Conservation (phyloP, 2,113 vertebrate genomes). For the Gnathonemus longibarbis region DNA sequence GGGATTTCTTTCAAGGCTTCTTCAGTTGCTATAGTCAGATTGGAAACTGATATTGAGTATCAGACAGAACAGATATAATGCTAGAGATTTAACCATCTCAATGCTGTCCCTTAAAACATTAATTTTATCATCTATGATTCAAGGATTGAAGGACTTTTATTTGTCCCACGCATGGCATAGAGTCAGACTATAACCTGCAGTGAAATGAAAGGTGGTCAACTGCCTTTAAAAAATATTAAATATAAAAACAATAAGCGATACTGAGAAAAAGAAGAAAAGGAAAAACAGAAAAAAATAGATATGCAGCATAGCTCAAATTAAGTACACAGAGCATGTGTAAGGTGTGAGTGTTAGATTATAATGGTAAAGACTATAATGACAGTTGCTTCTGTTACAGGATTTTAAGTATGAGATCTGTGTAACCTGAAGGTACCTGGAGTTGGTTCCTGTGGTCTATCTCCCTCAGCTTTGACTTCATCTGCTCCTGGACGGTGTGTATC, state of each 20-base stretch:
- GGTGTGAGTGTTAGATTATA: not conserved
- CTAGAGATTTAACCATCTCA: not conserved
- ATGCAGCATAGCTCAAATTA: not conserved
- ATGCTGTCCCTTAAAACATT: not conserved
- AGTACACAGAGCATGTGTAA: not conserved
- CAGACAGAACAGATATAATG: not conserved
- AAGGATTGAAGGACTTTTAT: not conserved
- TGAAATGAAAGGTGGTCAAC: too few relatives aligned
- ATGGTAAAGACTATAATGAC: not conserved
- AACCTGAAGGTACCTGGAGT: slow-evolving; percentile 61
- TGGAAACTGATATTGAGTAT: not conserved
- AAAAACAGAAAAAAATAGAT: not conserved
- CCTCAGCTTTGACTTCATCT: slow-evolving; percentile 70
- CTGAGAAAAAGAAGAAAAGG: not conserved
- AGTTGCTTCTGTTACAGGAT: not conserved
- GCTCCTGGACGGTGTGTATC: slow-evolving; percentile 70
- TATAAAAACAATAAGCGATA: too few relatives aligned
- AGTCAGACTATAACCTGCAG: too few relatives aligned
- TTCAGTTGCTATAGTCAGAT: not conserved
- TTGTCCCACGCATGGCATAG: not conserved
- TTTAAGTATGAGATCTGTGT: not conserved
- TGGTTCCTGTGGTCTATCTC: slow-evolving; percentile 73
- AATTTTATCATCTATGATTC: not conserved
- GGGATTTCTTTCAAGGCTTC: not conserved
- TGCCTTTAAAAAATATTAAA: too few relatives aligned